Evolutionary conservation across 1,140 invertebrate genomes (phyloP).

Genomic region (Coptotermes formosanus): DNA sequence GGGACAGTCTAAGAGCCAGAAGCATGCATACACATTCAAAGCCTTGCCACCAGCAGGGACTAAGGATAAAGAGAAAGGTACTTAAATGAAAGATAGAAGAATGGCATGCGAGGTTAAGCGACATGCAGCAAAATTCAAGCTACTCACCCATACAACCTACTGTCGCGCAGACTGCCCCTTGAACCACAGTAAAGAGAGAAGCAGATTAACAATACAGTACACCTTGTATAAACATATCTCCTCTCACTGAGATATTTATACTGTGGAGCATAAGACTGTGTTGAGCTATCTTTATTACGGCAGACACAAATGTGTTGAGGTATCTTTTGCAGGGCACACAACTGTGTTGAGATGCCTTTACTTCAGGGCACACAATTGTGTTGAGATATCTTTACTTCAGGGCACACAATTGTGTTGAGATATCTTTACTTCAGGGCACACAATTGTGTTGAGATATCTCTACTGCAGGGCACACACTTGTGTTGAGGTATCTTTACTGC

Average conservation of each 20-base stretch:
- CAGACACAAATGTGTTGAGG: not conserved
- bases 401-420: not conserved
- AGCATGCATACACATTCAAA: not conserved
- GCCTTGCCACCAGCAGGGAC: slow-evolving; percentile 11
- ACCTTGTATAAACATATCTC: not conserved
- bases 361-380: too few relatives aligned
- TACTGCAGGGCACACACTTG: not conserved
- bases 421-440: not conserved
- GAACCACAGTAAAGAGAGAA: slow-evolving; percentile 25
- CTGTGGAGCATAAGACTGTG: not conserved
- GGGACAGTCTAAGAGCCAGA: not conserved
- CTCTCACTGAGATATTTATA: not conserved
- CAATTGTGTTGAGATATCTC: not conserved
- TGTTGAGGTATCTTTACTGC: not conserved
- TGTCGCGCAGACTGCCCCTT: slow-evolving; percentile 69
- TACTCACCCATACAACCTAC: slow-evolving; percentile 74
- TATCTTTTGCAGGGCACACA: not conserved
- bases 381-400: not conserved
- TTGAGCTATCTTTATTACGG: not conserved
- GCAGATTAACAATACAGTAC: slow-evolving; percentile 15
- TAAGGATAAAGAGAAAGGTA: not conserved
- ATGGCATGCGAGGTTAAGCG: not conserved
- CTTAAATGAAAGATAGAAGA: not conserved
- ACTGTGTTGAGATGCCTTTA: too few relatives aligned
- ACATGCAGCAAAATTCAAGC: slow-evolving; percentile 8